Conservation (phyloP, 2,113 vertebrate genomes). For the Aegypius monachus region DNA sequence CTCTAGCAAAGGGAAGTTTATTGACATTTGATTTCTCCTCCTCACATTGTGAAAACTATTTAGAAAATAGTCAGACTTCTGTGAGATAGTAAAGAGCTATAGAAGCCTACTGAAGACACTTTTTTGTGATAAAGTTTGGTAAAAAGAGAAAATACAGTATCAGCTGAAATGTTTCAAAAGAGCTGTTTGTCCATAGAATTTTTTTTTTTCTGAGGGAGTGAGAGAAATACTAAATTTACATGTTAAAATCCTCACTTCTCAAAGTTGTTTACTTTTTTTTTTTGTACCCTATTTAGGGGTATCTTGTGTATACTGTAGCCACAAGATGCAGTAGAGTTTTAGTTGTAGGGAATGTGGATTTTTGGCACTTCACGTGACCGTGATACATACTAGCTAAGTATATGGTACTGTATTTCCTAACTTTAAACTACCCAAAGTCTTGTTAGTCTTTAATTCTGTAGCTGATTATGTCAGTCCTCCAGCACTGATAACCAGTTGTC, state of each 20-base stretch:
- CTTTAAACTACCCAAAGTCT: background rate
- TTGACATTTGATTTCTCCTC: background rate
- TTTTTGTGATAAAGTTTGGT: background rate
- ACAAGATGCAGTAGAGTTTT: background rate
- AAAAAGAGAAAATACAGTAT: background rate
- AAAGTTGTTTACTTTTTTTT: background rate
- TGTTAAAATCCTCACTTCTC: background rate
- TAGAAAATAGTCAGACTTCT: background rate
- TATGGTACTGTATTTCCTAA: background rate
- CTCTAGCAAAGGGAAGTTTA: background rate
- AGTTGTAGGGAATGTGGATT: background rate
- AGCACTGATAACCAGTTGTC: background rate
- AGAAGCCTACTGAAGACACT: background rate
- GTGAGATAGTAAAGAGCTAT: background rate
- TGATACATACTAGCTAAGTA: no score
- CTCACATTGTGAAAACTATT: fast-evolving
- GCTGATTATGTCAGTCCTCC: background rate
- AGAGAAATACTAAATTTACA: background rate
- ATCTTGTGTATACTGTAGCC: background rate
- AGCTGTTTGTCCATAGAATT: background rate
- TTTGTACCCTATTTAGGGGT: fast-evolving
- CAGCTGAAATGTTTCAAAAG: background rate
- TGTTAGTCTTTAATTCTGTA: background rate
- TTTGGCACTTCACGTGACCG: fast-evolving
- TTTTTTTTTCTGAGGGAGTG: background rate